A percentile compares a stretch with the other conserved stretches of the same genome.
phyloP scores from a whole-genome alignment of 2,888 invertebrate genomes.

The Balanococcus diminutus region DNA sequence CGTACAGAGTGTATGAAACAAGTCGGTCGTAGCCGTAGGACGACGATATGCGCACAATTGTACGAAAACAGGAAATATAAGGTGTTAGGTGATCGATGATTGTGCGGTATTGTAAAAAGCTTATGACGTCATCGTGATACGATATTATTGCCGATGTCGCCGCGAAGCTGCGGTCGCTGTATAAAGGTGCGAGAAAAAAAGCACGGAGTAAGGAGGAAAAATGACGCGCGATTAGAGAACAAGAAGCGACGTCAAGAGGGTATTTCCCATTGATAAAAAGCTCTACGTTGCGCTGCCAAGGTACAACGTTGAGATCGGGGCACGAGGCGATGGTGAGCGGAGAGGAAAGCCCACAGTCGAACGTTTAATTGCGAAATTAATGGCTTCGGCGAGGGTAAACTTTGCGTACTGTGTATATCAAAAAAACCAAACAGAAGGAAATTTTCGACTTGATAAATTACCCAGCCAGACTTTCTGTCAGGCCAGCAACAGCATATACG shows the following conservation, averaged over 20 bases:
- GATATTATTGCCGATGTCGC: not conserved
- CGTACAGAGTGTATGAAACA: too few relatives aligned
- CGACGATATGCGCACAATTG: not conserved
- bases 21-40: too few relatives aligned
- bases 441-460: not conserved
- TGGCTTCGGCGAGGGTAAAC: not conserved
- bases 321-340: too few relatives aligned
- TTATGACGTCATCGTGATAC: not conserved
- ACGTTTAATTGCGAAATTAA: not conserved
- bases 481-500: not conserved
- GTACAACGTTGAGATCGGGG: not conserved
- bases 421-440: not conserved
- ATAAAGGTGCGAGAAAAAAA: not conserved
- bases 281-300: not conserved
- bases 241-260: not conserved
- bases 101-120: not conserved
- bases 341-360: not conserved
- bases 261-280: not conserved
- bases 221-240: not conserved
- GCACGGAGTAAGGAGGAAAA: not conserved
- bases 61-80: not conserved
- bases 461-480: not conserved
- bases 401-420: not conserved
- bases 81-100: not conserved
- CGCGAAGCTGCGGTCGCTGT: not conserved